Percentiles rank a stretch among this genome's conserved stretches.
Evolutionary conservation across 1,140 invertebrate genomes (phyloP).

Genomic region (Gryllus bimaculatus): DNA sequence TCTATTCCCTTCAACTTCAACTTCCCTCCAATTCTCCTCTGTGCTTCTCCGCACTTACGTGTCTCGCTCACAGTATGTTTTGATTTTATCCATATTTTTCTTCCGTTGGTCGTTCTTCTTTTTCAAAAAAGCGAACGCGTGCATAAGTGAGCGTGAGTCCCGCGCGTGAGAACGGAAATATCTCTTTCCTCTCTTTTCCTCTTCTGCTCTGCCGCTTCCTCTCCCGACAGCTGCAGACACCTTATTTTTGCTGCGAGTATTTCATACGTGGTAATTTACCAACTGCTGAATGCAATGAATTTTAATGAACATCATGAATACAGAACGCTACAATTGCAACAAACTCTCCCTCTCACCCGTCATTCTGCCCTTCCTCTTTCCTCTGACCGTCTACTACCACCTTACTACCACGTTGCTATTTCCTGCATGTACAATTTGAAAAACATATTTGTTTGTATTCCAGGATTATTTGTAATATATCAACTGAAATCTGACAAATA

Average conservation of each 20-base stretch:
- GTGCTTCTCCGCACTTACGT: no score
- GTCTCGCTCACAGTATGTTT: not conserved
- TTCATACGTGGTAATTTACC: not conserved
- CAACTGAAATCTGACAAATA: no score
- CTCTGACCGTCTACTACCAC: no score
- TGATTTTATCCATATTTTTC: not conserved
- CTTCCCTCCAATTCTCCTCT: no score
- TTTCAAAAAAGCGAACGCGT: no score
- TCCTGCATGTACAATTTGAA: no score
- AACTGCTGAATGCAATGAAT: conserved; percentile 4
- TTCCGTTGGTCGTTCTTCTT: not conserved
- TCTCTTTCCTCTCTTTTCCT: not conserved
- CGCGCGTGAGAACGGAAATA: not conserved
- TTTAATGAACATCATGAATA: conserved; percentile 6
- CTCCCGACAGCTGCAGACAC: not conserved
- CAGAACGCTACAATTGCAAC: not conserved
- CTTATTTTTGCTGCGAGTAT: not conserved
- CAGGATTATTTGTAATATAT: no score
- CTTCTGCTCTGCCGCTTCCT: not conserved
- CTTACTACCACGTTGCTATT: no score
- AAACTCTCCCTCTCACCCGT: not conserved
- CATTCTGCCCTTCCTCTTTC: not conserved
- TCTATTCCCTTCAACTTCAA: conserved; percentile 7
- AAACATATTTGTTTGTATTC: no score
- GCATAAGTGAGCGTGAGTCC: no score